A percentile compares a stretch with the other conserved stretches of the same genome.
Evolutionary conservation across 2,888 invertebrate species (phyloP).

Genomic region (Ramazzottius varieornatus): DNA sequence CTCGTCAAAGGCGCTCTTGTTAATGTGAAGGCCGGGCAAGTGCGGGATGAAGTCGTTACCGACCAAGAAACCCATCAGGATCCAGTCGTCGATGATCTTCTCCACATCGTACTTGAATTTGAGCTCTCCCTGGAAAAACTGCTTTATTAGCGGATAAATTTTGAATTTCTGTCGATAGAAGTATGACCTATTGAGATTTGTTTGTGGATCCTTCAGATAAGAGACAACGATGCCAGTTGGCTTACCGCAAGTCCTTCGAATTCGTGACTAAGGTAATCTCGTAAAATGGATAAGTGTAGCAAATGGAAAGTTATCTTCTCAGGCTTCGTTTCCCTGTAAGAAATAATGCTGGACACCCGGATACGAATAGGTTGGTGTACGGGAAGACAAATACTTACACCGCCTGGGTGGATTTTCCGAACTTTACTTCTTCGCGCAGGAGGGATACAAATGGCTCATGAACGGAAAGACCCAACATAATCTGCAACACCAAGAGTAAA

Average conservation of each 20-base stretch:
- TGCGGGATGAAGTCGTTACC: constrained; percentile 96
- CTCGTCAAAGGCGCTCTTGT: constrained; percentile 56
- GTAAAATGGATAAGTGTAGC: constrained; percentile 61
- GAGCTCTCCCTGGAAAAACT: not conserved
- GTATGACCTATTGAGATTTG: no score
- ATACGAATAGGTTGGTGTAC: no score
- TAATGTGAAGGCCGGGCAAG: constrained; percentile 76
- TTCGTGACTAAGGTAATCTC: constrained; percentile 75
- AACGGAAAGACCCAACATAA: constrained; percentile 78
- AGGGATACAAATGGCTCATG: constrained; percentile 87
- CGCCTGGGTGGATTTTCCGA: constrained; percentile 12
- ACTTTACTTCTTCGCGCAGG: constrained; percentile 58
- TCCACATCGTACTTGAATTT: constrained; percentile 54
- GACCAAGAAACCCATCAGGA: constrained; percentile 80
- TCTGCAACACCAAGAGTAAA: constrained; percentile 22
- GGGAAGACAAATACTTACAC: constrained; percentile 1
- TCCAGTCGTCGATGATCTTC: constrained; percentile 86
- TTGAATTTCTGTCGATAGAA: no score
- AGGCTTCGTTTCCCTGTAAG: constrained; percentile 33
- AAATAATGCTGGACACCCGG: not conserved
- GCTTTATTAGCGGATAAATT: not conserved
- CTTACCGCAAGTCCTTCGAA: constrained; percentile 32
- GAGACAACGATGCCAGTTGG: no score
- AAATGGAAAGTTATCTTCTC: constrained; percentile 77
- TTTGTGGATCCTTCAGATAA: no score